phyloP scores from a whole-genome alignment of 2,888 invertebrate species.

The Orthonevra nobilis region DNA sequence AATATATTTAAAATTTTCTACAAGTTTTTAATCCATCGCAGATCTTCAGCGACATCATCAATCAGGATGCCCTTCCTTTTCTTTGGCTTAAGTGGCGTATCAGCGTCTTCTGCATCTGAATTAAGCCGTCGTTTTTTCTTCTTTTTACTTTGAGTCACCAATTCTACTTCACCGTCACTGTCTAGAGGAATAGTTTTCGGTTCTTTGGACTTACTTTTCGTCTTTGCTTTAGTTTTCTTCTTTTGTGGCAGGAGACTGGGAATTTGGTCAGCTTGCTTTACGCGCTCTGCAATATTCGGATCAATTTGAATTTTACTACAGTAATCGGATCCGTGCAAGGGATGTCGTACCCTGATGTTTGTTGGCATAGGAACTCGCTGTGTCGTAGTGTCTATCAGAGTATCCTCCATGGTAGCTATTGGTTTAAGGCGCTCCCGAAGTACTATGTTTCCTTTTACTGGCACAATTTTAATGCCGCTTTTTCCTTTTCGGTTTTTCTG shows the following conservation, averaged over 20 bases:
- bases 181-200: constrained; percentile 34
- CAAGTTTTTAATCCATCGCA: constrained; percentile 72
- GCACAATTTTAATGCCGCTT: constrained; percentile 71
- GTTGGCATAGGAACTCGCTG: constrained; percentile 71
- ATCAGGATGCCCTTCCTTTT: constrained; percentile 40
- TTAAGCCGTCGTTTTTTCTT: constrained; percentile 64
- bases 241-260: constrained; percentile 36
- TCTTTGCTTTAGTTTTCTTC: constrained; percentile 23
- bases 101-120: constrained; percentile 1
- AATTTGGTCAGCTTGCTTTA: constrained; percentile 69
- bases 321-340: constrained; percentile 73
- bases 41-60: constrained; percentile 68
- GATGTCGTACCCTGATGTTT: constrained; percentile 73
- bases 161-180: constrained; percentile 63
- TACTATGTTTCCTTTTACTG: constrained; percentile 72
- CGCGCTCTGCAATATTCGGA: constrained; percentile 61
- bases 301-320: constrained; percentile 68
- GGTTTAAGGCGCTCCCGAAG: constrained; percentile 72
- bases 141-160: constrained; percentile 62
- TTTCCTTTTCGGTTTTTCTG: constrained; percentile 71
- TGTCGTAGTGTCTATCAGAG: constrained; percentile 26
- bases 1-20: constrained; percentile 47
- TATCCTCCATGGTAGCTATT: constrained; percentile 48
- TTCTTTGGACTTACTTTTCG: constrained; percentile 23
- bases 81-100: constrained; percentile 32